phyloP scores from a whole-genome alignment of 2,888 invertebrate genomes.

The Drosophila ezoana region DNA sequence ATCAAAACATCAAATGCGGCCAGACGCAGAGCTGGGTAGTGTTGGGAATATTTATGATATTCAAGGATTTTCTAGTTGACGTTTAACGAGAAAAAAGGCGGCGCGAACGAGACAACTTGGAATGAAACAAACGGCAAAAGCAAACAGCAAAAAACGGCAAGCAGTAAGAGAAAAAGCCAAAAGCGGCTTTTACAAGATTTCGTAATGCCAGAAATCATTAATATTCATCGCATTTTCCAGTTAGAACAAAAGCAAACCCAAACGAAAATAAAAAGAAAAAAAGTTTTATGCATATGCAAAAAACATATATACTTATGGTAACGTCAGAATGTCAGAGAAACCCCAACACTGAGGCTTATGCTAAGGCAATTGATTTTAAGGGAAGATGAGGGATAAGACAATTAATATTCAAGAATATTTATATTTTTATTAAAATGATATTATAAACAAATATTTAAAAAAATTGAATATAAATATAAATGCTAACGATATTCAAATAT shows the following conservation, averaged over 20 bases:
- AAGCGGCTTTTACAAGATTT: conserved; percentile 43
- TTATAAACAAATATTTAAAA: background rate
- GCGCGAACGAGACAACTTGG: background rate
- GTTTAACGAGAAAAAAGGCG: conserved; percentile 43
- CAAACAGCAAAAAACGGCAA: conserved; percentile 26
- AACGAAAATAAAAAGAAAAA: background rate
- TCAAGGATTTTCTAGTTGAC: conserved; percentile 79
- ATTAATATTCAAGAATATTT: background rate
- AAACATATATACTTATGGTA: background rate
- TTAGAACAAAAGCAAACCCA: conserved; percentile 25
- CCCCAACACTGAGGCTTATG: background rate
- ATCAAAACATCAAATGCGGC: conserved; percentile 67
- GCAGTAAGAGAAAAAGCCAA: conserved; percentile 33
- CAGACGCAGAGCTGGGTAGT: conserved; percentile 42
- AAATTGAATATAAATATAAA: background rate
- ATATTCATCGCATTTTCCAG: conserved; percentile 78
- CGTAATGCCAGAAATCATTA: conserved; percentile 75
- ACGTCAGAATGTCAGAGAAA: background rate
- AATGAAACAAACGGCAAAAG: conserved; percentile 39
- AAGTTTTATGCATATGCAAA: conserved; percentile 29
- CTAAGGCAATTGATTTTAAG: background rate
- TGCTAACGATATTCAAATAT: too few species aligned
- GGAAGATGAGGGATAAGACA: background rate
- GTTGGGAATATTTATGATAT: conserved; percentile 76
- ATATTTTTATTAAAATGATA: background rate